These are phyloP conservation scores for Leptodactylus fallax DNA, from an alignment of 2,797 vertebrate genomes.

Conservation along the genomic window DNA sequence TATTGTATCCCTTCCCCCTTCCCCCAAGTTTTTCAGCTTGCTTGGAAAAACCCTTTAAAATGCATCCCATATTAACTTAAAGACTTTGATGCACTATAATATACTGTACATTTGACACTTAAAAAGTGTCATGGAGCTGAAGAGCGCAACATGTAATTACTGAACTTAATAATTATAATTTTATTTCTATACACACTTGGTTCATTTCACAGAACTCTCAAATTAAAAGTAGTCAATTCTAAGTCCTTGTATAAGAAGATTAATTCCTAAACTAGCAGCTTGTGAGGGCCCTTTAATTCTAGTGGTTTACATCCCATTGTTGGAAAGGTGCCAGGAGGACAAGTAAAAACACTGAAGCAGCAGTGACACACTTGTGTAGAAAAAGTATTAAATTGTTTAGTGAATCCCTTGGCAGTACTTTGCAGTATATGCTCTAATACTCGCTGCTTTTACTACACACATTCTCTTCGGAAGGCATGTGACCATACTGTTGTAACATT, in stretches of 20 bases:
- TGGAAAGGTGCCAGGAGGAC: background rate
- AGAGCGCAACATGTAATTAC: background rate
- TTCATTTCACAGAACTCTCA: background rate
- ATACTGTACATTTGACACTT: background rate
- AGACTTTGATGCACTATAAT: background rate
- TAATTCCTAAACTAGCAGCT: background rate
- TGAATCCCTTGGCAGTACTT: background rate
- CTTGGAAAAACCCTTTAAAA: no score
- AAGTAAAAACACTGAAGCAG: conserved; percentile 12
- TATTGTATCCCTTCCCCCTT: no score
- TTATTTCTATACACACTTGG: background rate
- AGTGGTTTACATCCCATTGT: background rate
- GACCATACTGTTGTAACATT: background rate
- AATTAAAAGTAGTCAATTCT: background rate
- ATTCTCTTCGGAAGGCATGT: background rate
- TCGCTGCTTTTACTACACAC: background rate
- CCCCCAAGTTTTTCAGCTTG: no score
- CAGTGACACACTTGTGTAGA: background rate
- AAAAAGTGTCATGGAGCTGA: background rate
- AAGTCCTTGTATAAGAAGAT: background rate
- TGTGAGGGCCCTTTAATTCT: conserved; percentile 13
- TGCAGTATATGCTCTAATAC: conserved; percentile 11
- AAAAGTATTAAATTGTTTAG: background rate
- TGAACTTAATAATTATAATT: background rate
- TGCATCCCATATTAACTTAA: no score